These are phyloP conservation scores for Labeo rohita DNA, from an alignment of 2,113 vertebrate genomes.

Conservation along the genomic window DNA sequence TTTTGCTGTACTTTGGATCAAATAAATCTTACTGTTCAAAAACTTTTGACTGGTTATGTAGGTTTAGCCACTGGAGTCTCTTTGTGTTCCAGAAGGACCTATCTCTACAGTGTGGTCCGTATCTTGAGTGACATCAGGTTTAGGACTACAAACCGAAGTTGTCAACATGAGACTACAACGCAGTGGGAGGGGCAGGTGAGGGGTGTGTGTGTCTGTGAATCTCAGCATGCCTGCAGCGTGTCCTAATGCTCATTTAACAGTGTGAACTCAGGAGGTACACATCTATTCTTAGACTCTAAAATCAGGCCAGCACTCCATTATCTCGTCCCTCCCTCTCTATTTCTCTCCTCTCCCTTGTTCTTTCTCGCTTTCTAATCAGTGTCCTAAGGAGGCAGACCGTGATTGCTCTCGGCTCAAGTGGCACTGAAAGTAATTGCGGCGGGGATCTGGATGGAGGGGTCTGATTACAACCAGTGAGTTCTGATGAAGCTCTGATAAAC, in stretches of 20 bases:
- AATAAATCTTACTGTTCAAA: too few species aligned
- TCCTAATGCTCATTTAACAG: slow-evolving; percentile 44
- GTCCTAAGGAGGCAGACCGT: slow-evolving; percentile 21
- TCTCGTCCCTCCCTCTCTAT: slow-evolving; percentile 7
- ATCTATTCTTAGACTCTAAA: slow-evolving; percentile 67
- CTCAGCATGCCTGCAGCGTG: slow-evolving; percentile 9
- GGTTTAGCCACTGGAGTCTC: background rate
- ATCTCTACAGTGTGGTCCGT: background rate
- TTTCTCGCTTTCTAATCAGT: slow-evolving; percentile 47
- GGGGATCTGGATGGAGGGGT: slow-evolving; percentile 29
- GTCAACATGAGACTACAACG: background rate
- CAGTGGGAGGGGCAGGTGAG: background rate
- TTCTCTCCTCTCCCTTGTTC: slow-evolving; percentile 23
- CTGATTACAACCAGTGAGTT: slow-evolving; percentile 42
- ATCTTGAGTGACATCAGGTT: background rate
- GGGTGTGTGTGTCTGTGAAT: slow-evolving; percentile 35
- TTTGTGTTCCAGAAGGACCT: background rate
- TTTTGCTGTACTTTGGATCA: too few species aligned
- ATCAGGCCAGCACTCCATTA: slow-evolving; percentile 61
- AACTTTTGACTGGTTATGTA: too few species aligned
- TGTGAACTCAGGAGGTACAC: slow-evolving; percentile 48
- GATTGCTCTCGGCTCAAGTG: slow-evolving; percentile 28
- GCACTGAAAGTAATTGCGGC: background rate
- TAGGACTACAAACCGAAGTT: slow-evolving; percentile 1
- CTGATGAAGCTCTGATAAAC: slow-evolving; percentile 36